Base-by-base conservation (phyloP, 2,113 vertebrate genomes). In the Sarotherodon lohbergeri region DNA sequence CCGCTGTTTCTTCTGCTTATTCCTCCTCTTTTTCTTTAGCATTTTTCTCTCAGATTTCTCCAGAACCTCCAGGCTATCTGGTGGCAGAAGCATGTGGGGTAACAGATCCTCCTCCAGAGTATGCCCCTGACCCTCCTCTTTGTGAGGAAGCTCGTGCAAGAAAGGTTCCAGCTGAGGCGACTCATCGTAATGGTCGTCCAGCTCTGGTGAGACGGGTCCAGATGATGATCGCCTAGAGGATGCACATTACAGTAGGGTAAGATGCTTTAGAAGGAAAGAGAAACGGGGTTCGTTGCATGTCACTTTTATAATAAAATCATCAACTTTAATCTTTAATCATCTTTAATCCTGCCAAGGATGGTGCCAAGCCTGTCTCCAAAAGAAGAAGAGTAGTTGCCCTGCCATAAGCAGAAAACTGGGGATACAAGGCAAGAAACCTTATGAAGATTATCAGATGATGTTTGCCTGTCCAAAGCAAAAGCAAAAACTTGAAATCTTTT, bases 21-120 rank as follows among this genome's bases (percentile, higher is more conserved):
- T 88, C 78, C 95, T 95, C 86, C 89, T 90, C 87, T 96, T 97
- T 88, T 97, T 98, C 92, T 97, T 96, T 81, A 97, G 92, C 92
- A 97, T 96, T 90, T 95, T 97, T 59, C 91, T 96, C 87, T 97
- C 94, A 0, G 86, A 93, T 79, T 97, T 96, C 57, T 97, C 95
- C 59, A 96, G 90, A 48, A 96, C 36, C 52, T 96, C 93, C 0
- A 93, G 82, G 56, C 95, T 97, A 50, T 97, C 95, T 0, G 95
- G 88, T 7, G 95, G 91, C 29, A 97, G 90, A 9, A 96, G 83
- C 46, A 96, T 94, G 29, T 95, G 94, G 7, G 95, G 89, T 3
- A 95, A 34, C 19, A 95, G 92, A 9, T 96, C 96, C 0, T 96
- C 95, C 73, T 96, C 95, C 48, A 93, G 91, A 82, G 86, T 90